Evolutionary conservation across 2,888 invertebrate species (phyloP).

Genomic region (Pollenia labialis): DNA sequence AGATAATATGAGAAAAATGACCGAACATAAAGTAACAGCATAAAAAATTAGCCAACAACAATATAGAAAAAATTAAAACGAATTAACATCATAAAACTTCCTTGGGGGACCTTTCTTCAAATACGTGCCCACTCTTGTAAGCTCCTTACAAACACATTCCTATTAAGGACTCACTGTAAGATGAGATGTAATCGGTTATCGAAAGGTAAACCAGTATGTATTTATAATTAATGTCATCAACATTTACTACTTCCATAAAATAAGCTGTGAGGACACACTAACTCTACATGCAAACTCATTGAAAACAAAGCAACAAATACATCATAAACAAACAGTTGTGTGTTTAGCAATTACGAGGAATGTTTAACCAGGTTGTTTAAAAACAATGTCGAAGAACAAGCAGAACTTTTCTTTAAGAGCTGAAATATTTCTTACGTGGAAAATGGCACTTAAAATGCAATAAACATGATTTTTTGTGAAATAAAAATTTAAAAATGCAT

Average conservation of each 20-base stretch:
- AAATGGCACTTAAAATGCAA: no score
- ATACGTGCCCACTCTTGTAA: slow-evolving; percentile 12
- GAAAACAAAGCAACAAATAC: neutral
- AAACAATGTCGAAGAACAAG: no score
- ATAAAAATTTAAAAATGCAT: no score
- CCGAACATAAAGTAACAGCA: slow-evolving; percentile 42
- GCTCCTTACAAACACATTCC: slow-evolving; percentile 24
- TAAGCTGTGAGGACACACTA: neutral
- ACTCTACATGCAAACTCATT: neutral
- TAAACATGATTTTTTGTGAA: no score
- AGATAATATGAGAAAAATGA: slow-evolving; percentile 34
- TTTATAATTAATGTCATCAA: slow-evolving; percentile 66
- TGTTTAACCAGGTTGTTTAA: neutral
- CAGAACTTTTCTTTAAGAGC: no score
- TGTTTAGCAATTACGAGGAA: neutral
- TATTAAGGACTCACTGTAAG: slow-evolving; percentile 15
- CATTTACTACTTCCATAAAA: slow-evolving; percentile 37
- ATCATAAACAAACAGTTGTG: neutral
- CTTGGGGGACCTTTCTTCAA: slow-evolving; percentile 39
- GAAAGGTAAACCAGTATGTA: slow-evolving; percentile 51
- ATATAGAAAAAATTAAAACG: slow-evolving; percentile 24
- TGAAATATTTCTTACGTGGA: no score
- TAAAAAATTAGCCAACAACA: slow-evolving; percentile 43
- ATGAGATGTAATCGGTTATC: slow-evolving; percentile 15
- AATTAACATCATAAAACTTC: slow-evolving; percentile 38